Base-by-base conservation (phyloP, 1,140 invertebrate species). In the Vanessa atalanta region DNA sequence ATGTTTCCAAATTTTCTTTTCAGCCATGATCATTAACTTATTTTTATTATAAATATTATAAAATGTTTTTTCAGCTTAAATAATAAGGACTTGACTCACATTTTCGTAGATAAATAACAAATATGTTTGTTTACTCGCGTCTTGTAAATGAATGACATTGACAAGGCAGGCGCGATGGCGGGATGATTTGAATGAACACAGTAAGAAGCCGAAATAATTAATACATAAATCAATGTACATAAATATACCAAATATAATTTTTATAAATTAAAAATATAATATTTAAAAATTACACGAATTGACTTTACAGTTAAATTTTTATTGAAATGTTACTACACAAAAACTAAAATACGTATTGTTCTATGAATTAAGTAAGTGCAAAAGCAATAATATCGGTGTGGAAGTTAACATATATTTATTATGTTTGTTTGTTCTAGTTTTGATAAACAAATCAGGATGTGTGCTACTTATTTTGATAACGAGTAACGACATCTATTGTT, bases 401-500 rank as follows among this genome's bases (percentile, higher is more conserved):
- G 65, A 66, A 50, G 31, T 15, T 31, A 61, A 37, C 31, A 66
- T 51, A 20, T 50, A 70, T 60, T 69, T 69, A 37, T 57, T 60
- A 61, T 61, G 51, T 72, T 80, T 76, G 73, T 76, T 75, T 79
- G 81, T 61, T 79, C 82, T 80, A 84, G 65, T 79, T 86, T 73
- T 79, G 81, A 83, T 85, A 83, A 83, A 72, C 53, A 72, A 82
- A 65, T 72, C 72, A 81, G 82, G 79, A 83, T 81, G 78, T 81
- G 77, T 81, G 72, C 75, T 82, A 81, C 20, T 75, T 73, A 37
- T 66, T 16, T 68, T 77, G 83, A 85, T 87, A 85, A 83, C 55
- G 55, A 60, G 15, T 53, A 53, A 9, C 20, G 43, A 65, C 65
- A 53, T 66, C 70, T 63, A 57, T 55, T 64, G 47, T 72, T 66